Conservation (phyloP, 2,113 vertebrate genomes). For the Petaurus breviceps region DNA sequence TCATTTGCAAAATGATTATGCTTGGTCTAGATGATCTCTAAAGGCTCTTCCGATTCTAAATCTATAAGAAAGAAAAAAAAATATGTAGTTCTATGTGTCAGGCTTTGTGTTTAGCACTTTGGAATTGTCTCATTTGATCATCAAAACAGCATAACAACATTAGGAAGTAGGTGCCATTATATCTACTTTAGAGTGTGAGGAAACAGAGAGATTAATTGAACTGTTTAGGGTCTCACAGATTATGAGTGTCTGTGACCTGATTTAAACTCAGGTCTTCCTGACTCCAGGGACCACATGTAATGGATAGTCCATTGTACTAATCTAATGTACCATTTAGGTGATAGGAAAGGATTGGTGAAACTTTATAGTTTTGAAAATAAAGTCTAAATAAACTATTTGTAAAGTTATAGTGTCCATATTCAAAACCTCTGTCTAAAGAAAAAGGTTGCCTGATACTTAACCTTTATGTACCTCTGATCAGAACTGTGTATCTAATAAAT, state of each 20-base stretch:
- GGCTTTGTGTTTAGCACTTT: too few species aligned
- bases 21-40: neutral
- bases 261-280: neutral
- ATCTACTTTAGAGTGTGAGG: too few species aligned
- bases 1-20: neutral
- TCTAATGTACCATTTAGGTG: slow-evolving; percentile 14
- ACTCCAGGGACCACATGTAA: neutral
- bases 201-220: too few species aligned
- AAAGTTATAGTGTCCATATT: neutral
- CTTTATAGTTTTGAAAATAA: neutral
- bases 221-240: neutral
- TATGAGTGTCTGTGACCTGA: neutral
- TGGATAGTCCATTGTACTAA: neutral
- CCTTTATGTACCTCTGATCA: neutral
- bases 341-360: slow-evolving; percentile 29
- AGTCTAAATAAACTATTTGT: neutral
- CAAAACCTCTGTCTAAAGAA: neutral
- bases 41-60: too few species aligned
- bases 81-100: too few species aligned
- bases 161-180: too few species aligned
- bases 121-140: too few species aligned
- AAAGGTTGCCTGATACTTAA: neutral
- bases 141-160: too few species aligned
- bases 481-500: neutral
- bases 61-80: too few species aligned